Base-by-base conservation (phyloP, 2,113 vertebrate genomes). In the Sula dactylatra region DNA sequence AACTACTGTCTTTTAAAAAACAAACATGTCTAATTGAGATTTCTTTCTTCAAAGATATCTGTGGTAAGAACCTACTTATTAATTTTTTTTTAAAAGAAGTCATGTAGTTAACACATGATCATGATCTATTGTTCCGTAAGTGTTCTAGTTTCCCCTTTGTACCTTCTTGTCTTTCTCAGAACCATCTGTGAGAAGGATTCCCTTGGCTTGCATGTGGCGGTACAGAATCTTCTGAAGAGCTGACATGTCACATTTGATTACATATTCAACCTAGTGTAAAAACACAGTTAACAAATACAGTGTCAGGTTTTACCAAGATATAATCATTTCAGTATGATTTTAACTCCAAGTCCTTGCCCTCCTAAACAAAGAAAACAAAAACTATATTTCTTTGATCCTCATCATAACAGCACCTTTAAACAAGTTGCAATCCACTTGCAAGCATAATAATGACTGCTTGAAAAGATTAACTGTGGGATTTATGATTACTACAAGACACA, bases 151-250 rank as follows among this genome's bases (percentile, higher is more conserved):
- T 54, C 47, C 77, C 10, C 4, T 56, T 67, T 32, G 20, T 96
- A 99, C 99, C 99, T 99, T 99, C 97, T 99, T 99, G 93, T 99
- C 99, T 92, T 99, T 99, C 97, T 99, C 99, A 3, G 99, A 99
- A 76, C 99, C 99, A 7, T 99, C 99, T 4, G 99, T 99, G 74
- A 99, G 99, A 42, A 99, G 99, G 97, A 99, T 99, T 66, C 99
- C 99, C 95, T 99, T 99, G 79, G 97, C 98, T 97, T 99, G 99
- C 99, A 99, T 99, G 93, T 99, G 99, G 44, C 99, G 98, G 83
- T 99, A 99, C 42, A 99, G 97, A 88, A 99, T 98, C 98, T 99
- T 99, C 98, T 99, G 99, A 49, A 99, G 99, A 36, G 99, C 99
- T 31, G 99, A 99, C 99, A 99, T 99, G 97, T 99, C 99, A 82